Conservation (phyloP, 1,140 invertebrate genomes). For the Polypedilum pembai region DNA sequence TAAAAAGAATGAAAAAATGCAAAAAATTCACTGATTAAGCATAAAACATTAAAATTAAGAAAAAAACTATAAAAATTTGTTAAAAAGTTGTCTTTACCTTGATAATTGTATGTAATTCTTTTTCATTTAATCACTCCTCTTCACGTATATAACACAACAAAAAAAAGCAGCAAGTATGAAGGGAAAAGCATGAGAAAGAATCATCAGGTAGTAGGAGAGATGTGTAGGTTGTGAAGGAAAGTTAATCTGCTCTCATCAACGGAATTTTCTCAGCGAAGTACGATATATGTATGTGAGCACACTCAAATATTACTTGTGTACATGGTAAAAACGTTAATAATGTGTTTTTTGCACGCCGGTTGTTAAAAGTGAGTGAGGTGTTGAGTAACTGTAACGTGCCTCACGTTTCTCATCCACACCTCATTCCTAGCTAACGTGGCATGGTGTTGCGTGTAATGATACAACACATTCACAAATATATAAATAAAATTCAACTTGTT, state of each 20-base stretch:
- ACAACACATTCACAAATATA: not conserved
- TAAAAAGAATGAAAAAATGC: no score
- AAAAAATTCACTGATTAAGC: no score
- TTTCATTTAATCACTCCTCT: no score
- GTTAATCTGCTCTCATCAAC: slow-evolving; percentile 4
- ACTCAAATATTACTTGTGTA: not conserved
- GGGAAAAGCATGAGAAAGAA: not conserved
- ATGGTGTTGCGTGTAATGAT: not conserved
- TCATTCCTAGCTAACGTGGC: not conserved
- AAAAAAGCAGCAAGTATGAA: no score
- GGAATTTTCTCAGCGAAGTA: not conserved
- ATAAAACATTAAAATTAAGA: no score
- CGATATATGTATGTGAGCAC: not conserved
- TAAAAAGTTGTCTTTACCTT: no score
- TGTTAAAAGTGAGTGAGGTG: not conserved
- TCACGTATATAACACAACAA: no score
- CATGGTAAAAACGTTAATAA: slow-evolving; percentile 3
- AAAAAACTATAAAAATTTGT: no score
- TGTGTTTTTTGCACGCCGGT: not conserved
- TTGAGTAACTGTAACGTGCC: slow-evolving; percentile 10
- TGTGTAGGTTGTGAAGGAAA: not conserved
- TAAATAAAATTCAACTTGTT: not conserved
- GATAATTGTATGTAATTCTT: no score
- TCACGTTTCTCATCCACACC: not conserved
- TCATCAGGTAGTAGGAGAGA: not conserved